Evolutionary conservation across 2,888 invertebrate genomes (phyloP), one percentile per base, ranked within the genome.

Genomic region (Perizoma flavofasciatum): DNA sequence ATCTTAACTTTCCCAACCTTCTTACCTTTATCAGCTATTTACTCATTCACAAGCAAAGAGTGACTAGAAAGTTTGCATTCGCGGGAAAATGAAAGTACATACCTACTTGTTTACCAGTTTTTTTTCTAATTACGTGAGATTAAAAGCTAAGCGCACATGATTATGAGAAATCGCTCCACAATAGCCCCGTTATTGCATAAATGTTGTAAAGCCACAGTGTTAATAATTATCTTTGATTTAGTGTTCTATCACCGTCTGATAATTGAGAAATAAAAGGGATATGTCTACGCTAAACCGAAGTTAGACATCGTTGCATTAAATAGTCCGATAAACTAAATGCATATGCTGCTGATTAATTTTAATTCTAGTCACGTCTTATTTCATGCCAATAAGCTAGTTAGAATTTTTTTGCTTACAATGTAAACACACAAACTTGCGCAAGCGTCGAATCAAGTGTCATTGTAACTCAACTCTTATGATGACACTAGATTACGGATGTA

Each of bases 31-130:
- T 22, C 5, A 37, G 6, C 4, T 6, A 37, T 5, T 37, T 5
- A 51, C 43, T 47, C 40, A 58, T 55, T 48, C 55, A 48, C 45
- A 50, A 32, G 40, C 32, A 34, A 5, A 35, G 35, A 39, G 11
- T 35, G 47, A 22, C 44, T 62, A 62, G 61, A 63, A 63, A 63
- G 59, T 63, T 32, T 35, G 43, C 47, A 39, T 46, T 46, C 58
- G 44, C 63, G 61, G 66, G 67, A 70, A 73, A 74, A 71, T 62
- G 74, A 73, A 72, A 74, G 74, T 72, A 71, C 62, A 46, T 35
- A 47, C 50, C 46, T 45, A 48, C 54, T 48, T 35, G 57, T 54
- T 53, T 65, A 66, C 63, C 53, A 58, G 67, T 67, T 71, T 63
- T 70, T 68, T 66, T 47, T 55, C 45, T 59, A 63, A 63, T 66